phyloP scores from a whole-genome alignment of 2,888 invertebrate species.

The Nesidiocoris tenuis region DNA sequence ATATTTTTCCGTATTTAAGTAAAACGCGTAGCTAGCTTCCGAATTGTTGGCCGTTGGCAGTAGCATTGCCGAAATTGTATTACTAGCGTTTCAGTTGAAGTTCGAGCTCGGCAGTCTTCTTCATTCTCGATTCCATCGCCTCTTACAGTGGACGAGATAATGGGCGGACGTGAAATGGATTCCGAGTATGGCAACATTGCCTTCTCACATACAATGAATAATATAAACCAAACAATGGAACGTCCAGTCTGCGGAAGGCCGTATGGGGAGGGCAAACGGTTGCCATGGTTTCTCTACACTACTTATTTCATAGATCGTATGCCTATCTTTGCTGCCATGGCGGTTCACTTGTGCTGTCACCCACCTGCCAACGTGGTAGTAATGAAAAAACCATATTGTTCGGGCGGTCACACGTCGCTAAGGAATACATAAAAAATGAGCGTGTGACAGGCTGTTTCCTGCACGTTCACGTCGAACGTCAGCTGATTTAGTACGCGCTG shows the following conservation, averaged over 20 bases:
- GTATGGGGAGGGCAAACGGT: no score
- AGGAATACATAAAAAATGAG: conserved; percentile 12
- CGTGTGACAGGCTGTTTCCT: conserved; percentile 14
- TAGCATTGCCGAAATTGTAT: no score
- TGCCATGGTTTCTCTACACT: no score
- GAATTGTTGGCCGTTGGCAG: no score
- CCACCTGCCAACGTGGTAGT: no score
- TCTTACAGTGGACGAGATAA: background rate
- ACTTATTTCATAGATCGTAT: no score
- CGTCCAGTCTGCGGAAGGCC: background rate
- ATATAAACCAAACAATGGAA: conserved; percentile 13
- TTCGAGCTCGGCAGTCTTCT: background rate
- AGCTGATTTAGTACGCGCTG: no score
- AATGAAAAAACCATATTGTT: no score
- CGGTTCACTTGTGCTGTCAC: no score
- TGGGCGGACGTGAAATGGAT: background rate
- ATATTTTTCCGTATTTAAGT: no score
- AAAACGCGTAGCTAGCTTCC: no score
- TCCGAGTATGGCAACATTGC: background rate
- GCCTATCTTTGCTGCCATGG: no score
- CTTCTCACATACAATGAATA: conserved; percentile 16
- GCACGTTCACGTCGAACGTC: background rate
- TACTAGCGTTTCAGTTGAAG: background rate
- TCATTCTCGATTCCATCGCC: background rate
- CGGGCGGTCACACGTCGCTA: background rate